Evolutionary conservation across 2,888 invertebrate species (phyloP).

Genomic region (Ceratothoa steindachneri): DNA sequence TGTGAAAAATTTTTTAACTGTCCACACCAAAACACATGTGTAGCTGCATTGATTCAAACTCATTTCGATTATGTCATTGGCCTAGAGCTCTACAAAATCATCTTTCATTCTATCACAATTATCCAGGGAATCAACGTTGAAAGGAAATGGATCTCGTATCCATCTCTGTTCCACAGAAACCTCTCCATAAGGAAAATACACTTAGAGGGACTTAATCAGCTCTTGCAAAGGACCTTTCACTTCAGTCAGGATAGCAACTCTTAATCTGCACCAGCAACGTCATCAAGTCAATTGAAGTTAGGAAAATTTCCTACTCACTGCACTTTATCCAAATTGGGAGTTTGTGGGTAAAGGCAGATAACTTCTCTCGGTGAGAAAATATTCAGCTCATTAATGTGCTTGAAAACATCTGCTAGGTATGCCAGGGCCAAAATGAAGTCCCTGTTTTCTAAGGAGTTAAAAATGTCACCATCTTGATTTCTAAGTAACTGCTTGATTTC

Average conservation of each 20-base stretch:
- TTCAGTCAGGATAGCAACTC: background rate
- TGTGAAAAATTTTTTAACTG: too few relatives aligned
- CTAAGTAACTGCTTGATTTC: background rate
- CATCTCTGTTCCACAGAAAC: conserved; percentile 12
- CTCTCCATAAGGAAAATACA: background rate
- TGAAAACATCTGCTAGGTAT: conserved; percentile 4
- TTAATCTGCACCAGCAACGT: background rate
- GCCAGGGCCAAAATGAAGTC: background rate
- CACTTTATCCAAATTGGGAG: background rate
- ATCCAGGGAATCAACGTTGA: conserved; percentile 13
- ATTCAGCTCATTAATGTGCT: background rate
- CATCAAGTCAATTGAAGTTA: background rate
- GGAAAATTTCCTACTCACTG: too few relatives aligned
- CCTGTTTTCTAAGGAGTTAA: background rate
- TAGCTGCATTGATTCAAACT: conserved; percentile 19
- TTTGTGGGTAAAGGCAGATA: too few relatives aligned
- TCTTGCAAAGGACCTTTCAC: background rate
- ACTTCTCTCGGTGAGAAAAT: too few relatives aligned
- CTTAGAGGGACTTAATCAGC: background rate
- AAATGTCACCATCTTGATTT: background rate
- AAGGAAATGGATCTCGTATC: conserved; percentile 19
- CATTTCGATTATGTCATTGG: conserved; percentile 7
- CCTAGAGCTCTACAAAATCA: conserved; percentile 21
- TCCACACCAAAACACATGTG: too few relatives aligned
- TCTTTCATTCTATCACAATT: conserved; percentile 20